These are phyloP conservation scores for Embidobia sp. DNA, from an alignment of 2,888 invertebrate species.

Conservation along the genomic window DNA sequence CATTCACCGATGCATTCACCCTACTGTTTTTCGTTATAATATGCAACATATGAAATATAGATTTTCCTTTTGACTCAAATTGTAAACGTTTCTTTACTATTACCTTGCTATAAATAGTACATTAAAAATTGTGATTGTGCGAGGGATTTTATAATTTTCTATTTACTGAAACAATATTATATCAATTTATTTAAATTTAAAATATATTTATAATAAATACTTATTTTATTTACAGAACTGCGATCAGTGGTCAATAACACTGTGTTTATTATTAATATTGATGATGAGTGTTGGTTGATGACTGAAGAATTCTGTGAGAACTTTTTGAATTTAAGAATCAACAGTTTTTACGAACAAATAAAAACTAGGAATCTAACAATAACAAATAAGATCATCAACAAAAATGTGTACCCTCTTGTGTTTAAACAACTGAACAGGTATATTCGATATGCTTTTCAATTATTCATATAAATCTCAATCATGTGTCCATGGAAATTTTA, in stretches of 20 bases:
- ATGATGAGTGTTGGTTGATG: neutral
- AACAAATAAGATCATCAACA: neutral
- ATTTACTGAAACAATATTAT: neutral
- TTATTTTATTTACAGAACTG: neutral
- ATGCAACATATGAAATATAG: no score
- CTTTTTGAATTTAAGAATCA: neutral
- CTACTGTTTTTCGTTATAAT: no score
- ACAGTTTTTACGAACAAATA: neutral
- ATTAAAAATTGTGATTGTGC: no score
- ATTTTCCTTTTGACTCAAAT: no score
- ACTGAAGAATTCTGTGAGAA: neutral
- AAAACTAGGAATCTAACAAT: neutral
- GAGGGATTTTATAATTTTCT: no score
- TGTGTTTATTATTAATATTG: neutral
- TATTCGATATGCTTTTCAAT: neutral
- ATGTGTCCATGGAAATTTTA: no score
- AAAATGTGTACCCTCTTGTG: neutral
- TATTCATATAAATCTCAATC: no score
- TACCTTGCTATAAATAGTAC: no score
- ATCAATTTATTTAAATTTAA: neutral
- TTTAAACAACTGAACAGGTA: neutral
- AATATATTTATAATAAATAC: no score
- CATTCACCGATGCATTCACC: no score
- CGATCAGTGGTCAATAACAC: neutral
- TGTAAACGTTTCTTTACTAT: no score